Percentiles rank a stretch among this genome's conserved stretches.
Conservation (phyloP, 2,113 vertebrate genomes). For the Cryptotis parvus region DNA sequence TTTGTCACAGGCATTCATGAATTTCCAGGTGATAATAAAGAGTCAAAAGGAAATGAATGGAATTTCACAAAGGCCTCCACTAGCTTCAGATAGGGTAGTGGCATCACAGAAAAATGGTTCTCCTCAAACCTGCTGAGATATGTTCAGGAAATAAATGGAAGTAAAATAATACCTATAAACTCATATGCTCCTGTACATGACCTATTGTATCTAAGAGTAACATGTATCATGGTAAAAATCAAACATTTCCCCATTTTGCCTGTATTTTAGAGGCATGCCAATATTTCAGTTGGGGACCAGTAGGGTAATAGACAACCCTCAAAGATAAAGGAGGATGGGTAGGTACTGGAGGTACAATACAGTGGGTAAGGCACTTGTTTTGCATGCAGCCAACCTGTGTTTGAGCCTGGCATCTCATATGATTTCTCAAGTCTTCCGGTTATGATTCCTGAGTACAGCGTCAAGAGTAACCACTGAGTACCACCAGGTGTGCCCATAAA, state of each 20-base stretch:
- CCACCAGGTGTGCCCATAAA: no score
- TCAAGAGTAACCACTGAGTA: no score
- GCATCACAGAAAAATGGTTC: neutral
- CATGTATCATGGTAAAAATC: neutral
- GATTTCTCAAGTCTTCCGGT: no score
- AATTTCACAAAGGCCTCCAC: neutral
- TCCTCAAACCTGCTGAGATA: neutral
- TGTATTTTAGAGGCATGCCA: neutral
- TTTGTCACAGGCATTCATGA: neutral
- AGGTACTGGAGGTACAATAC: neutral
- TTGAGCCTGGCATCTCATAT: no score
- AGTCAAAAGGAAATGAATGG: neutral
- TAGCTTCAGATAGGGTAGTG: neutral
- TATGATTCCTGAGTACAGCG: no score
- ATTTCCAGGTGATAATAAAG: neutral
- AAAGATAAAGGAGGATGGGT: neutral
- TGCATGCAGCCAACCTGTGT: no score
- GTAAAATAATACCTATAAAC: neutral
- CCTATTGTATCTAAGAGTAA: neutral
- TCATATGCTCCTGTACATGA: neutral
- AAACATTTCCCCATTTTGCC: neutral
- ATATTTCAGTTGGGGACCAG: neutral
- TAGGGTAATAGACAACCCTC: neutral
- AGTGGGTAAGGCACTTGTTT: no score
- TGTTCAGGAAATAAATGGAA: neutral